Percentiles rank a stretch among this genome's conserved stretches.
These are phyloP conservation scores for Gadopsis marmoratus DNA, from an alignment of 2,797 vertebrate genomes.

Conservation along the genomic window DNA sequence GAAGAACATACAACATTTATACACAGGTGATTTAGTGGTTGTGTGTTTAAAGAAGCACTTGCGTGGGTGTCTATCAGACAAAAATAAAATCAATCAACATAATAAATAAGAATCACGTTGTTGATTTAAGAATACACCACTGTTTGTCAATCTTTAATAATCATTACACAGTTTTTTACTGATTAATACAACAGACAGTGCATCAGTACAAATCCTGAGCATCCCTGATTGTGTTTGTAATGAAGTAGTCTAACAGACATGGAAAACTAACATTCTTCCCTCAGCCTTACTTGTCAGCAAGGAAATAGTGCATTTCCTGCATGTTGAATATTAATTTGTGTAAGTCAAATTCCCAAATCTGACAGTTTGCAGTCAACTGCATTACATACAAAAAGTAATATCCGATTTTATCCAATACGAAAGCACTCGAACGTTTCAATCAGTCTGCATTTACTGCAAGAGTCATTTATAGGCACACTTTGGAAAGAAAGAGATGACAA, in stretches of 20 bases:
- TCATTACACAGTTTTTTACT: neutral
- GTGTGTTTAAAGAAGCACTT: too few relatives aligned
- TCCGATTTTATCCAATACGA: neutral
- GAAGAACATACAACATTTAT: too few relatives aligned
- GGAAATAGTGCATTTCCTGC: neutral
- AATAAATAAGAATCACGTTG: neutral
- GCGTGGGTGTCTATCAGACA: neutral
- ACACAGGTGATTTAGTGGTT: too few relatives aligned
- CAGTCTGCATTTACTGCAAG: neutral
- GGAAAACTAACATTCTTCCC: neutral
- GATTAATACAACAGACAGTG: neutral
- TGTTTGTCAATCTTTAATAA: neutral
- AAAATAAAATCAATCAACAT: neutral
- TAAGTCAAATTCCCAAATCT: neutral
- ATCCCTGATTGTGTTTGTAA: constrained; percentile 11
- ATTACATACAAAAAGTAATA: neutral
- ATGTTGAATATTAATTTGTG: neutral
- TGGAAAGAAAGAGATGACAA: neutral
- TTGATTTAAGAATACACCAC: neutral
- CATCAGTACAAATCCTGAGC: constrained; percentile 7
- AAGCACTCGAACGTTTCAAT: neutral
- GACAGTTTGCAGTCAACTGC: neutral
- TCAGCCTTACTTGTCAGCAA: too few relatives aligned
- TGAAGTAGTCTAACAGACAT: neutral
- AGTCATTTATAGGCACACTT: neutral